phyloP scores from a whole-genome alignment of 2,888 invertebrate species.

The Xanthia icteritia region DNA sequence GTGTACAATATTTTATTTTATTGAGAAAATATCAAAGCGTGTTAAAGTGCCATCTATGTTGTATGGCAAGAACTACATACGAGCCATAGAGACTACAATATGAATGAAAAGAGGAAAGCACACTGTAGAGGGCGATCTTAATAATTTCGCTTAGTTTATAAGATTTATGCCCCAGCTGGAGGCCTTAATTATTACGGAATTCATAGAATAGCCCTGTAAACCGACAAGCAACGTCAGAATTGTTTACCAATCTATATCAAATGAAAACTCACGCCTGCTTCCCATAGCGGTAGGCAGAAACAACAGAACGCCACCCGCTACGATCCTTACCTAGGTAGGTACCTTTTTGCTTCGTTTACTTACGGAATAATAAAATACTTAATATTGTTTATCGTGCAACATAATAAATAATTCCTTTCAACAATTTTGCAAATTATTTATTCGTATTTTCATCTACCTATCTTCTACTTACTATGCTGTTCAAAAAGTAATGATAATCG shows the following conservation, averaged over 20 bases:
- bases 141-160: not conserved
- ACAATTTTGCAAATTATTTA: no score
- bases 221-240: not conserved
- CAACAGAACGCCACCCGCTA: not conserved
- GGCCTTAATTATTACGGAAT: not conserved
- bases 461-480: no score
- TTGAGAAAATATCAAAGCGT: no score
- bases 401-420: no score
- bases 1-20: no score
- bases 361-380: no score
- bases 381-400: no score
- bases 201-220: not conserved
- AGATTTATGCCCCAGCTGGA: not conserved
- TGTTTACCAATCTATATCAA: not conserved
- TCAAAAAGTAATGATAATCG: no score
- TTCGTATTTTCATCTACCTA: no score
- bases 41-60: conserved; percentile 32
- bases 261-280: not conserved
- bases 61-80: not conserved
- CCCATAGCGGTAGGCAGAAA: no score
- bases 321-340: not conserved
- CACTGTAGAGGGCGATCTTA: conserved; percentile 26
- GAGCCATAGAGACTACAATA: not conserved
- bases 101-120: not conserved
- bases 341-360: no score